Evolutionary conservation across 2,113 vertebrate species (phyloP), one percentile per base, ranked within the genome.

Genomic region (Australoheros scitulus): DNA sequence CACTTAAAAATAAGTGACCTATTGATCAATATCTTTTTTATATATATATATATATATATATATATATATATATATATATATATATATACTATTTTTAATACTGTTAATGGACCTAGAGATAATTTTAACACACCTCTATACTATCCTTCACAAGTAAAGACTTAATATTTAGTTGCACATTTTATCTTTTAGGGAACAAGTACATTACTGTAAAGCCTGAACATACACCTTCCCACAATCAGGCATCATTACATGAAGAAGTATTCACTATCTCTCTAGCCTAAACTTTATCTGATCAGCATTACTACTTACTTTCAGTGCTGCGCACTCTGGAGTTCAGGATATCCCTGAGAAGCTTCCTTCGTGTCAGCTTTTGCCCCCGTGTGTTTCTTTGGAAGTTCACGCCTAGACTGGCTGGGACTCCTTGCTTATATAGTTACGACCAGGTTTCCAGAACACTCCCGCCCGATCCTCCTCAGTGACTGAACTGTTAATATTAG

Each of bases 401-500:
- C 17, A 57, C 91, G 81, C 60, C 61, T 61, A 22, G 11, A 87
- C 85, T 15, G 58, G 76, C 56, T 82, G 79, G 1, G 79, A 50
- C 68, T 34, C 3, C 0, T 63, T 50, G 85, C 81, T 92, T 94
- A 84, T 92, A 93, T 90, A 87, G 78, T 76, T 58, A 29, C 5
- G 65, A 63, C 7, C 75, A 43, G 2, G 61, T 82, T 93, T 93
- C 94, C 87, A 92, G 92, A 94, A 94, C 5, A 9, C 78, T 92
- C 91, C 52, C 15, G 32, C 6, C 17, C n/a, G 77, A 75, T 61
- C 65, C 79, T 55, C 36, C 47, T 59, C 75, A 63, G 60, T 91
- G 92, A 92, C 83, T 88, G 87, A 85, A 72, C 79, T 77, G 88
- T 82, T 94, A 92, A 92, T 90, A 90, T 89, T 94, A 93, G 90